Evolutionary conservation across 2,113 vertebrate genomes (phyloP).

Genomic region (Neogobius melanostomus): DNA sequence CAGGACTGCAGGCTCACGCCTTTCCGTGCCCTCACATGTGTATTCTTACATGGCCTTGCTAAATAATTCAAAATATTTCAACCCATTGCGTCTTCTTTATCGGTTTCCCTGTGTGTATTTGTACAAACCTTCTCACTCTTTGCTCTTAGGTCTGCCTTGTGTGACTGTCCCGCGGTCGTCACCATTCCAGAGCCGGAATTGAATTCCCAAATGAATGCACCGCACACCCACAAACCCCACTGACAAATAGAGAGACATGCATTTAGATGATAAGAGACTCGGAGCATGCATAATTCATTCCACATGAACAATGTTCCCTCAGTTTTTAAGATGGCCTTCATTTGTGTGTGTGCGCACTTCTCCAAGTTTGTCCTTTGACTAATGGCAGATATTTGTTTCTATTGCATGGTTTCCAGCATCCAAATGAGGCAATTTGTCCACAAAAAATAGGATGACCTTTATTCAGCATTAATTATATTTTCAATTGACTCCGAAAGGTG

Average conservation of each 20-base stretch:
- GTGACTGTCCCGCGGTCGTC: conserved; percentile 24
- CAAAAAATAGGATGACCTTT: conserved; percentile 17
- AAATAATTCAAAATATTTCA: conserved; percentile 45
- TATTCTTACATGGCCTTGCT: conserved; percentile 28
- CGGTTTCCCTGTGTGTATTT: conserved; percentile 23
- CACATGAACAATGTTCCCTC: conserved; percentile 15
- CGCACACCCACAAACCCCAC: conserved; percentile 38
- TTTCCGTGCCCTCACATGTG: conserved; percentile 13
- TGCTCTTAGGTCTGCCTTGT: conserved; percentile 3
- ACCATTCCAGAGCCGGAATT: conserved; percentile 34
- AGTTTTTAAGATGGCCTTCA: conserved; percentile 33
- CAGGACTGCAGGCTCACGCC: conserved; percentile 12
- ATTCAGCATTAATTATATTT: conserved; percentile 23
- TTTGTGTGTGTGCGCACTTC: conserved; percentile 17
- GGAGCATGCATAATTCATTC: conserved; percentile 59
- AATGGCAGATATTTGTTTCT: conserved; percentile 52
- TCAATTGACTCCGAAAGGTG: neutral
- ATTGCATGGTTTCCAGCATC: conserved; percentile 40
- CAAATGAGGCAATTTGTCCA: conserved; percentile 50
- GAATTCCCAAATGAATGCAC: conserved; percentile 42
- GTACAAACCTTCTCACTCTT: conserved; percentile 5
- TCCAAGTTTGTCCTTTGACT: conserved; percentile 25
- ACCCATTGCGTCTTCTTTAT: conserved; percentile 19
- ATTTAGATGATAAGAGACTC: conserved; percentile 53
- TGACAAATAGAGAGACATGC: conserved; percentile 50